These are phyloP conservation scores for Tachuris rubrigastra DNA, from an alignment of 2,113 vertebrate species.

Conservation along the genomic window DNA sequence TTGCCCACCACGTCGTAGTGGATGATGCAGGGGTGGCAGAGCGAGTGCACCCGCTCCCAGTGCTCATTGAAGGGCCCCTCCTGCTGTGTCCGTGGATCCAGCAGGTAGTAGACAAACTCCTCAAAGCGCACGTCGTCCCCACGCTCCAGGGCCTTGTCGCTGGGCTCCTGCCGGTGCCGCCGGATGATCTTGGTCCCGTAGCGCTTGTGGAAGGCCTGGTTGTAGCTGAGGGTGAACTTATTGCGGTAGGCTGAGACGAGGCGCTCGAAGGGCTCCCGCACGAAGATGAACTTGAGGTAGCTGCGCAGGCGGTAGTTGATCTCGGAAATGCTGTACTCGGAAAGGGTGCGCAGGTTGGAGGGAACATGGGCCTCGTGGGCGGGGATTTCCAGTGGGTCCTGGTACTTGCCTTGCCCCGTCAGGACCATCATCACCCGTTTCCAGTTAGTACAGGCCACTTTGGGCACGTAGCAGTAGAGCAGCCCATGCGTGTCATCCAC, in stretches of 20 bases:
- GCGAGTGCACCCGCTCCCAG: slow-evolving; percentile 91
- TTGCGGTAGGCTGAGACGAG: slow-evolving; percentile 93
- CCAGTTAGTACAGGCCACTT: slow-evolving; percentile 96
- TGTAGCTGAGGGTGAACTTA: slow-evolving; percentile 90
- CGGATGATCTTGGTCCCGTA: slow-evolving; percentile 90
- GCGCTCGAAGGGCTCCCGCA: slow-evolving; percentile 92
- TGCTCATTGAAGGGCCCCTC: slow-evolving; percentile 94
- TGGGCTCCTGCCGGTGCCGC: slow-evolving; percentile 81
- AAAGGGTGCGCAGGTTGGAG: slow-evolving; percentile 84
- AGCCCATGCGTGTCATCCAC: slow-evolving; percentile 87
- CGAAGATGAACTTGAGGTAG: slow-evolving; percentile 93
- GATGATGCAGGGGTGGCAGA: slow-evolving; percentile 93
- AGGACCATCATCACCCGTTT: slow-evolving; percentile 92
- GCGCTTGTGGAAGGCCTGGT: slow-evolving; percentile 90
- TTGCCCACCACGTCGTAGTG: slow-evolving; percentile 93
- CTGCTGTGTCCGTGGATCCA: slow-evolving; percentile 86
- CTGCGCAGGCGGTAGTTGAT: slow-evolving; percentile 88
- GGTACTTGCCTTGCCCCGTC: slow-evolving; percentile 76
- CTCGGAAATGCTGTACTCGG: slow-evolving; percentile 82
- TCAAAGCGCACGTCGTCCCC: slow-evolving; percentile 90
- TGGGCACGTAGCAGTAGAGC: slow-evolving; percentile 94
- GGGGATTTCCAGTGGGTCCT: slow-evolving; percentile 82
- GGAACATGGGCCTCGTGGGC: slow-evolving; percentile 86
- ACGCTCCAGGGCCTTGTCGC: slow-evolving; percentile 75
- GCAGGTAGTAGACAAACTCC: slow-evolving; percentile 93